Conservation (phyloP, 2,113 vertebrate genomes). For the Mormyrus iriodes region DNA sequence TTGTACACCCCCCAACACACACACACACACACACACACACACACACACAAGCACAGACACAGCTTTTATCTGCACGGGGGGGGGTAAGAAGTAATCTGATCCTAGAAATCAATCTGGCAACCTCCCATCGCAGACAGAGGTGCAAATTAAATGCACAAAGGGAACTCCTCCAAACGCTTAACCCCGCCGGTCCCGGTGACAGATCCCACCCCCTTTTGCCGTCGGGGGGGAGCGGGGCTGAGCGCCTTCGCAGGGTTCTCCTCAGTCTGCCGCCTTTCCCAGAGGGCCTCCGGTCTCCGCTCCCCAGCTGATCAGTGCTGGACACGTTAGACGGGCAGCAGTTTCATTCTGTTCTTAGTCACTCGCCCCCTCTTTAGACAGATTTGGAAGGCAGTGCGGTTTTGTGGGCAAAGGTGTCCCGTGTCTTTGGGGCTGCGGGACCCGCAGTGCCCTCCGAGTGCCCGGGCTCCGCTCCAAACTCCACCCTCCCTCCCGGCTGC, state of each 20-base stretch:
- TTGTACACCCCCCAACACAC: too few relatives aligned
- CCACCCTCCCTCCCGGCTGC: constrained; percentile 13
- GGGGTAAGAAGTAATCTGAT: constrained; percentile 41
- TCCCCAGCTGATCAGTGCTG: background rate
- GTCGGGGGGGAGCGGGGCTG: background rate
- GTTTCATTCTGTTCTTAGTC: constrained; percentile 23
- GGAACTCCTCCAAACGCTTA: constrained; percentile 18
- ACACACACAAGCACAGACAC: constrained; percentile 38
- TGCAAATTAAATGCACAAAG: constrained; percentile 41
- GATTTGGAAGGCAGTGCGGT: background rate
- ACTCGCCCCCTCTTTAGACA: background rate
- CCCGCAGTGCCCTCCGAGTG: background rate
- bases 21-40: constrained; percentile 14
- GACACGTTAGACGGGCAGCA: constrained; percentile 19
- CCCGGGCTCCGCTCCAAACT: background rate
- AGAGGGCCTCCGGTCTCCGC: background rate
- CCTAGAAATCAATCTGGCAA: background rate
- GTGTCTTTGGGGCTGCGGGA: background rate
- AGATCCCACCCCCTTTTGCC: background rate
- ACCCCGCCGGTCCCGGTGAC: constrained; percentile 12
- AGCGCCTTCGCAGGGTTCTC: background rate
- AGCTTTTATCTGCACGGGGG: constrained; percentile 47
- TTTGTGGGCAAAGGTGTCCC: background rate
- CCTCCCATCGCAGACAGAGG: background rate
- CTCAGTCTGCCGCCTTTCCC: constrained; percentile 12